Evolutionary conservation across 2,888 invertebrate species (phyloP), one percentile per base, ranked within the genome.

Genomic region (Dasysyrphus tricinctus): DNA sequence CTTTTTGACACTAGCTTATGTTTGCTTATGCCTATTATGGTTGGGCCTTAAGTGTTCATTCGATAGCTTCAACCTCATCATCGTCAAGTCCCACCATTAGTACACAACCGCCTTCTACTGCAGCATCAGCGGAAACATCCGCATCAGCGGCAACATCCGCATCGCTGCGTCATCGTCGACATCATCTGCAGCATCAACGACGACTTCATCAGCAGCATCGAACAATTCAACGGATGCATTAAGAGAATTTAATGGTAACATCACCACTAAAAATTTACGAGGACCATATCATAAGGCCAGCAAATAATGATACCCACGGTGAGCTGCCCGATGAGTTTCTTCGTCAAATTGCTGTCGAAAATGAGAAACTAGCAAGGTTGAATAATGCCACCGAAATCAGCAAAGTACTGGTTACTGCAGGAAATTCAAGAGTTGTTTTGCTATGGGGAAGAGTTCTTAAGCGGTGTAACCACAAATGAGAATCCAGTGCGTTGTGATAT

Each of bases 401-500:
- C 97, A 3, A 96, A 97, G 90, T 97, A 97, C 93, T 96, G 96
- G 94, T 92, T 97, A 51, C 92, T 98, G 63, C 96, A 97, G 91
- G 96, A 96, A 91, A 96, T 96, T 75, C 96, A 97, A 7, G 95
- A 95, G 88, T 92, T 97, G 88, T 96, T 96, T 88, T 96, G 96
- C 42, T 97, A 97, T 92, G 97, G 97, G 0, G 96, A 97, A 91
- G 97, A 97, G 91, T 93, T 96, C 88, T 97, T 97, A 92, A 95
- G 95, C 91, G 96, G 96, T 90, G 94, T 96, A 9, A 91, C 92
- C 54, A 90, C 90, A 70, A 90, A 90, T 34, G 92, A 92, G 88
- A 91, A 90, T 88, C 90, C 90, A 83, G 90, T 88, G 90, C 93
- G 90, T 56, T 92, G 93, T 82, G 92, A 92, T 88, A 94, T 97